Evolutionary conservation across 2,797 vertebrate species (phyloP), one percentile per base, ranked within the genome.

Genomic region (Otus scops): DNA sequence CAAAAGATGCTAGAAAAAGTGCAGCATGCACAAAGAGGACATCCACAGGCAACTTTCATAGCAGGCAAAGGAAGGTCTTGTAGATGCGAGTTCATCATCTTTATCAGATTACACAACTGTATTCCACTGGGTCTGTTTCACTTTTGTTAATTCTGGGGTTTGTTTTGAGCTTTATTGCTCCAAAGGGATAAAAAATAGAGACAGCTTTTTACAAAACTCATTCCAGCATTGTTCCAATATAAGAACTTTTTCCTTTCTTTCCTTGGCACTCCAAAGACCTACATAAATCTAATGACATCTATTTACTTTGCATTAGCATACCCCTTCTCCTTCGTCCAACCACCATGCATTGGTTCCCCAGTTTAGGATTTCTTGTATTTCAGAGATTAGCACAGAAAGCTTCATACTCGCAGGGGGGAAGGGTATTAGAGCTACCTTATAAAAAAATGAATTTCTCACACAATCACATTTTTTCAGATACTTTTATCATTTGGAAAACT

Each of bases 231-330:
- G 34, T 77, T 89, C 41, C 45, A 41, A 9, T 53, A 45, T 14
- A 12, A 89, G 39, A 84, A 69, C 4, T 50, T 85, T 36, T 27
- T 30, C 28, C 48, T 86, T 92, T 80, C 45, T 89, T 86, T 84
- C 48, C 69, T 51, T 88, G 65, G 53, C 22, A 21, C 57, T 59
- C 73, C 32, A 27, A 86, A 88, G 73, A 47, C 11, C 7, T 54
- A 57, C 57, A 78, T 81, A 90, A 57, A 92, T 90, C 86, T 86
- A 95, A 86, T 86, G 69, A 79, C 50, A 43, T 51, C 34, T 95
- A 36, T 93, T 96, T 90, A 84, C 73, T 93, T 95, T 81, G 50
- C 47, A 75, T 84, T 93, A 90, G 38, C 56, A 50, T 85, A 85
- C 56, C 30, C 12, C 12, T 93, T 77, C 23, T 84, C 32, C 53